Conservation (phyloP, 2,113 vertebrate species). For the Hippocampus comes region DNA sequence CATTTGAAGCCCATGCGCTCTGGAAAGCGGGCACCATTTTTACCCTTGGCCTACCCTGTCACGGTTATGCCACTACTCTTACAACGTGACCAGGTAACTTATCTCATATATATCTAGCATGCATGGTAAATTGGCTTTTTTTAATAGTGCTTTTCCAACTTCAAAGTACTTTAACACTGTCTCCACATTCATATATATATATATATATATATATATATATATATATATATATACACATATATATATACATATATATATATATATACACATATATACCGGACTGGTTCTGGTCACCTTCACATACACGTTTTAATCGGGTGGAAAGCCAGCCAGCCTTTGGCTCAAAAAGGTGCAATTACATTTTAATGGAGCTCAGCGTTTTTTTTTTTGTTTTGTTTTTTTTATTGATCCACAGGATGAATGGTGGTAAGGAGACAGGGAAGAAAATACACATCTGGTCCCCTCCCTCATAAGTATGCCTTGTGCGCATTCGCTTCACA, state of each 20-base stretch:
- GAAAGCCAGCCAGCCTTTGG: constrained; percentile 38
- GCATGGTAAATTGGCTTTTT: not conserved
- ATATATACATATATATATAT: constrained; percentile 29
- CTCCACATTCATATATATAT: constrained; percentile 10
- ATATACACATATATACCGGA: not conserved
- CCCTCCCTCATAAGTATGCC: constrained; percentile 5
- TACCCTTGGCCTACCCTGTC: not conserved
- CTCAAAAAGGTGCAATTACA: constrained; percentile 42
- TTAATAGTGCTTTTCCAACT: not conserved
- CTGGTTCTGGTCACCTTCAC: constrained; percentile 50
- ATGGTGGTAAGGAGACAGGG: constrained; percentile 3
- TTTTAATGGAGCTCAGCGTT: constrained; percentile 55
- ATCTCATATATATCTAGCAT: constrained; percentile 39
- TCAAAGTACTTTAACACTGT: too few relatives aligned
- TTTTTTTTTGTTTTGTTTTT: too few relatives aligned
- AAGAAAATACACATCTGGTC: constrained; percentile 3
- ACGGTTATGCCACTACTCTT: not conserved
- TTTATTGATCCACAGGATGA: constrained; percentile 51
- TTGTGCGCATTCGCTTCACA: constrained; percentile 3
- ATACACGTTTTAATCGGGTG: constrained; percentile 31
- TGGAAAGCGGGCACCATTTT: not conserved
- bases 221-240: constrained; percentile 48
- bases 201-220: constrained; percentile 39
- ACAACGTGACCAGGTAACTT: constrained; percentile 17
- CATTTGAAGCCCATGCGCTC: not conserved